Evolutionary conservation across 1,140 invertebrate genomes (phyloP), one percentile per base, ranked within the genome.

Genomic region (Diploscapter pachys): DNA sequence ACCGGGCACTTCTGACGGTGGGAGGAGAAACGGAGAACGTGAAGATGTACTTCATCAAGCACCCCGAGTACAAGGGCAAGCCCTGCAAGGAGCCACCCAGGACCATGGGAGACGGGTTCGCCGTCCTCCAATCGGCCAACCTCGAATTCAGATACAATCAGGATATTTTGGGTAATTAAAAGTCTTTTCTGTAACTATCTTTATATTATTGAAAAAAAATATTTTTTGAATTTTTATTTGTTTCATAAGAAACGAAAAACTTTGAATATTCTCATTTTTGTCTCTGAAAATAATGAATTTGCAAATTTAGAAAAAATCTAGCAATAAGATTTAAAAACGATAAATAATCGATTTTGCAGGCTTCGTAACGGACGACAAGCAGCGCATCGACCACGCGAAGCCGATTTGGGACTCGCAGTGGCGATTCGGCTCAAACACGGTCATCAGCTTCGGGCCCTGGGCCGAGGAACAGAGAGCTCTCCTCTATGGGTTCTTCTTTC

Each of bases 371-470:
- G 69, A 75, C 55, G 71, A 72, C 9, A 63, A 59, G 49, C 79
- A 76, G 66, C 48, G 51, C 55, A 70, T 31, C 6, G 59, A 62
- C 6, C 5, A n/a, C 52, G 66, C 65, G n/a, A 54, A 55, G 4
- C 74, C 73, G 48, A 51, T 76, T n/a, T 85, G 84, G 83, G 79
- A 85, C 50, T 84, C 80, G 11, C 75, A 73, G 56, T 83, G 79
- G 77, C 77, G 85, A 53, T 76, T 85, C 57, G 93, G 94, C 2
- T 95, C 96, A 88, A 94, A 92, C 49, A 98, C 96, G 59, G 93
- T 98, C 85, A 94, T 98, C 80, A 96, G 94, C 86, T 98, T 97
- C 83, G 96, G 96, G 2, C 95, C 96, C 4, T 99, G 95, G 95
- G 95, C 94, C 4, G 96, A 98, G 86, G 89, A 95, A 61, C 96